Base-by-base conservation (phyloP, 2,797 vertebrate species). In the Microchirus variegatus region DNA sequence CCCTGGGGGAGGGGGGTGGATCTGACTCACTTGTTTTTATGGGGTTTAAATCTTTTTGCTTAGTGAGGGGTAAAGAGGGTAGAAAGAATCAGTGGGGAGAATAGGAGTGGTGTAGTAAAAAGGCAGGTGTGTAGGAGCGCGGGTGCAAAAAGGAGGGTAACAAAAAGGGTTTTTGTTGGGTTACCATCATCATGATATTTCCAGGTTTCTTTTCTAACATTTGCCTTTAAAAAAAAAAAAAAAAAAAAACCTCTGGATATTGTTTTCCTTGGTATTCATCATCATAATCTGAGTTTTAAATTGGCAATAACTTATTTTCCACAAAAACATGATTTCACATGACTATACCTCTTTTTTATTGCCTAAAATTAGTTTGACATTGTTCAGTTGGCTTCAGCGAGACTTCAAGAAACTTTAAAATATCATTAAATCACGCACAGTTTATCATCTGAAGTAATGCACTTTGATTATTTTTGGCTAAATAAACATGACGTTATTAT, bases 11-110 rank as follows among this genome's bases (percentile, higher is more conserved):
- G 67, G 78, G 46, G 57, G 67, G 63, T 64, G 78, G 75, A 63
- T 79, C 81, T 77, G 79, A 85, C 59, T 90, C 79, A 81, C 63
- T 69, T 70, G 70, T 75, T 89, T 86, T 84, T 73, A 80, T 75
- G 62, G 51, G 38, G 52, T 63, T 79, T 69, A 63, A 69, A 78
- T 64, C 51, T 80, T 64, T 75, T 62, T 51, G 67, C 50, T 66
- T 61, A 66, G 61, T 63, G 53, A 59, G 62, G 22, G 67, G 51
- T 53, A 64, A 42, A 58, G 11, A 64, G 59, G 31, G 13, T 42
- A 52, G 15, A 68, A 41, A 53, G 48, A 59, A 11, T 36, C 19
- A 57, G 43, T 16, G 15, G 35, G 17, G 19, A 77, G 57, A 17
- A 52, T 2, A 5, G 40, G 56, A 49, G 52, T 22, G 62, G 41